Evolutionary conservation across 2,797 vertebrate species (phyloP).

Genomic region (Eulemur albifrons): DNA sequence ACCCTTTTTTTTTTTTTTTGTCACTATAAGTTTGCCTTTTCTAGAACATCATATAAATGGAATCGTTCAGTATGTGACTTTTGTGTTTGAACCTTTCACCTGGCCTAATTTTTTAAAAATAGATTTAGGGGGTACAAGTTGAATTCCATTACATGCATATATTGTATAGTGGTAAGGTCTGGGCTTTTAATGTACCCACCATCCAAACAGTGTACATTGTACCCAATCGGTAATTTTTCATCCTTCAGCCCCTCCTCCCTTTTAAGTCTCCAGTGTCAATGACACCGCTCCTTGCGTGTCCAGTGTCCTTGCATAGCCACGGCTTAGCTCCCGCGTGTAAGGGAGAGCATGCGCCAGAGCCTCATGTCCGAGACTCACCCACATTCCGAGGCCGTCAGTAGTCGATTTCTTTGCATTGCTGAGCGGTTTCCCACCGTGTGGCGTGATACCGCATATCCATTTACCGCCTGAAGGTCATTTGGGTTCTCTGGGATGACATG

Average conservation of each 20-base stretch:
- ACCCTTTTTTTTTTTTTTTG: not conserved
- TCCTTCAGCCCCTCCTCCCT: not conserved
- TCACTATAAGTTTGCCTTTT: not conserved
- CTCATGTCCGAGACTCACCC: not conserved
- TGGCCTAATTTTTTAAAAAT: not conserved
- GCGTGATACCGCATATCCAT: rapidly evolving
- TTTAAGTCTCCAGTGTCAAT: not conserved
- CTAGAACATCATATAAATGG: not conserved
- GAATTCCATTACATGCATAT: not conserved
- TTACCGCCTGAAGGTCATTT: not conserved
- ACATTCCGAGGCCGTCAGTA: not conserved
- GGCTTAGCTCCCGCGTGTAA: not conserved
- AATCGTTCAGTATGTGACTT: not conserved
- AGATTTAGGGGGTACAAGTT: not conserved
- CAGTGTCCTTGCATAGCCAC: not conserved
- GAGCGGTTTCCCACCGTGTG: rapidly evolving
- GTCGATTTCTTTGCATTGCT: not conserved
- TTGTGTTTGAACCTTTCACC: not conserved
- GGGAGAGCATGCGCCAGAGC: too few relatives aligned
- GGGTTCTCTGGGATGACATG: not conserved
- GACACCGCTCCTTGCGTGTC: not conserved
- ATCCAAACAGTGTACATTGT: not conserved
- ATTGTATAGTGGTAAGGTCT: not conserved
- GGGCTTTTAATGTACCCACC: too few relatives aligned
- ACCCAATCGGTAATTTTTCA: not conserved